A percentile compares a stretch with the other conserved stretches of the same genome.
phyloP scores from a whole-genome alignment of 2,797 vertebrate genomes.

The Fundulus diaphanus region DNA sequence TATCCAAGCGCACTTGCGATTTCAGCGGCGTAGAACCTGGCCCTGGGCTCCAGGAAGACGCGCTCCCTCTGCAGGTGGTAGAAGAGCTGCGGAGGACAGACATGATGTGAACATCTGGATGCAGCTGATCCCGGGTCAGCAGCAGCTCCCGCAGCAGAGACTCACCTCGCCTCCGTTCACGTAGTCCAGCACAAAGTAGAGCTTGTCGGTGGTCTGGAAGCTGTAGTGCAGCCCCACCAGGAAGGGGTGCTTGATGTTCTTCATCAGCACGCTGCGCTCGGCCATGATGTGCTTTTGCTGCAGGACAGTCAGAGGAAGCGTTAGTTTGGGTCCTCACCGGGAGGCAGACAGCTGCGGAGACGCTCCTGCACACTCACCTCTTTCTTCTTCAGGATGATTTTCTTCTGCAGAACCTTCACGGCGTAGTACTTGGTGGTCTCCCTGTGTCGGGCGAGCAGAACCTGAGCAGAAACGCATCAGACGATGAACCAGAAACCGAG shows the following conservation, averaged over 20 bases:
- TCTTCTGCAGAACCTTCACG: constrained; percentile 87
- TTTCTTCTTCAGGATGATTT: constrained; percentile 86
- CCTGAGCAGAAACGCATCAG: constrained; percentile 58
- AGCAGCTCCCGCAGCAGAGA: not conserved
- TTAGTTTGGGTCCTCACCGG: not conserved
- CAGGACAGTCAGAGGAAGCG: not conserved
- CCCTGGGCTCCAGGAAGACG: constrained; percentile 84
- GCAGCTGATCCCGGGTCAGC: not conserved
- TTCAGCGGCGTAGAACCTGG: constrained; percentile 84
- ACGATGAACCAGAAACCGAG: not conserved
- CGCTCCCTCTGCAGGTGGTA: constrained; percentile 87
- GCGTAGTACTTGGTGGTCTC: constrained; percentile 82
- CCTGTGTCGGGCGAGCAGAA: constrained; percentile 84
- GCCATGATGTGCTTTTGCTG: constrained; percentile 90
- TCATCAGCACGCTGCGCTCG: constrained; percentile 85
- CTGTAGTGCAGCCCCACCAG: constrained; percentile 86
- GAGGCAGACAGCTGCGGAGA: not conserved
- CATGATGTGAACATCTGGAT: constrained; percentile 18
- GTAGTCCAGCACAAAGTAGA: constrained; percentile 87
- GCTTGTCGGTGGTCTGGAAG: constrained; percentile 86
- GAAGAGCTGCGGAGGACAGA: constrained; percentile 75
- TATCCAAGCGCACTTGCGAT: constrained; percentile 86
- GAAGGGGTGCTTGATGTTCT: constrained; percentile 87
- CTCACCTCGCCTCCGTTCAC: constrained; percentile 85
- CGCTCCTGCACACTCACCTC: constrained; percentile 65